phyloP scores from a whole-genome alignment of 2,888 invertebrate genomes.

The Drosophila setosimentum region DNA sequence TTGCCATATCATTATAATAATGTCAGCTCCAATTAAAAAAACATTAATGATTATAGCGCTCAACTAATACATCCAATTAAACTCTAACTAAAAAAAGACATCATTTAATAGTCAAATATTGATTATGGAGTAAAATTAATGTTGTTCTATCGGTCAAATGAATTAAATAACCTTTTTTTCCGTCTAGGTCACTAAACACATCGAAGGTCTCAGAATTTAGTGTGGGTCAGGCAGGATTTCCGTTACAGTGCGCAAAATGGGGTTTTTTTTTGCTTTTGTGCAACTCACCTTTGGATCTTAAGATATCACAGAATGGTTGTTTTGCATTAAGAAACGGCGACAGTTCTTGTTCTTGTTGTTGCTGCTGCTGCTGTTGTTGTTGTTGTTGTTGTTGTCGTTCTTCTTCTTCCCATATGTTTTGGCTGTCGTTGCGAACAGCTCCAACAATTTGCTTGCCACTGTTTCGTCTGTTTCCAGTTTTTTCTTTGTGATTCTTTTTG shows the following conservation, averaged over 20 bases:
- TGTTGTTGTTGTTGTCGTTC: slow-evolving; percentile 18
- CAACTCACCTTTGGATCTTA: slow-evolving; percentile 78
- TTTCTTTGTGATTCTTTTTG: slow-evolving; percentile 18
- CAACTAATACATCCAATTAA: too few species aligned
- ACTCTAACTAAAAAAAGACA: too few species aligned
- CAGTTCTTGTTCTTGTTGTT: slow-evolving; percentile 46
- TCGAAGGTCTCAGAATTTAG: not conserved
- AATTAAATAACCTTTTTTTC: not conserved
- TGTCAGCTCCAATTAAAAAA: not conserved
- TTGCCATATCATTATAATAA: not conserved
- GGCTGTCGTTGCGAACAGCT: slow-evolving; percentile 20
- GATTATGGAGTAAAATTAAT: not conserved
- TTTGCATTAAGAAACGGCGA: slow-evolving; percentile 59
- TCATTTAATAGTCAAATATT: not conserved
- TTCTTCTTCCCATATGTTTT: slow-evolving; percentile 17
- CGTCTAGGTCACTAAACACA: not conserved
- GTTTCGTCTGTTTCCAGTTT: slow-evolving; percentile 28
- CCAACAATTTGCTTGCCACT: slow-evolving; percentile 31
- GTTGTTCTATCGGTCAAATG: not conserved
- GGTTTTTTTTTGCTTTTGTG: slow-evolving; percentile 31
- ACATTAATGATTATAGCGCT: not conserved
- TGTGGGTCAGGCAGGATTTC: slow-evolving; percentile 36
- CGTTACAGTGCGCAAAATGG: slow-evolving; percentile 43
- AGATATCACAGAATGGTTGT: slow-evolving; percentile 79
- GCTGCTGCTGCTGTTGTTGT: slow-evolving; percentile 12